Conservation (phyloP, 2,113 vertebrate species). For the Chinchilla lanigera region DNA sequence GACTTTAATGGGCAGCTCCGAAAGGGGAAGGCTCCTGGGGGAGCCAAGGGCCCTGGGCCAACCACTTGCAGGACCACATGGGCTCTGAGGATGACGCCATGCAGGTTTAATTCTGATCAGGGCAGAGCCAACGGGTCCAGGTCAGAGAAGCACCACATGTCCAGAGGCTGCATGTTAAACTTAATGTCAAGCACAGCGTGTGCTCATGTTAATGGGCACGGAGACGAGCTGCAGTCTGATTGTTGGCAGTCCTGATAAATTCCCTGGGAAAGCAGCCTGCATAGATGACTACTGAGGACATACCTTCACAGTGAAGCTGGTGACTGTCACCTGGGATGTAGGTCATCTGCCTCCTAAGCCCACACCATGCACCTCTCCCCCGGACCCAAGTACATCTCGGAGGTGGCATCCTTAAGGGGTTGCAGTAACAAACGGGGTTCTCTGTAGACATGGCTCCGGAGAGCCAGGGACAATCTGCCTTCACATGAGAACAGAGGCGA, state of each 20-base stretch:
- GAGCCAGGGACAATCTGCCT: neutral
- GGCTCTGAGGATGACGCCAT: neutral
- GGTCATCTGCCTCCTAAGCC: neutral
- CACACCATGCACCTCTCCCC: neutral
- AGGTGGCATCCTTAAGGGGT: neutral
- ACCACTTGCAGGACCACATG: neutral
- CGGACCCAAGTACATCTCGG: neutral
- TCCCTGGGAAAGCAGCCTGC: neutral
- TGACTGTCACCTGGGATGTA: neutral
- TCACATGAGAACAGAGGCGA: neutral
- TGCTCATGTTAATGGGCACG: neutral
- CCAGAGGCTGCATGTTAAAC: neutral
- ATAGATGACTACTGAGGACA: neutral
- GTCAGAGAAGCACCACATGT: neutral
- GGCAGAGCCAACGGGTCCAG: neutral
- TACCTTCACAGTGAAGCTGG: neutral
- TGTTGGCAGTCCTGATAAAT: neutral
- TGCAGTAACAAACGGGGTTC: neutral
- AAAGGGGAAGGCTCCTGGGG: neutral
- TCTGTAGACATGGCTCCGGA: neutral
- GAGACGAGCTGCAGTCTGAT: neutral
- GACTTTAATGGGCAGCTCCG: neutral
- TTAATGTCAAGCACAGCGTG: neutral
- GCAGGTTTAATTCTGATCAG: neutral
- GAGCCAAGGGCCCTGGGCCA: neutral